Base-by-base conservation (phyloP, 1,140 invertebrate species). In the Glossosoma conforme region DNA sequence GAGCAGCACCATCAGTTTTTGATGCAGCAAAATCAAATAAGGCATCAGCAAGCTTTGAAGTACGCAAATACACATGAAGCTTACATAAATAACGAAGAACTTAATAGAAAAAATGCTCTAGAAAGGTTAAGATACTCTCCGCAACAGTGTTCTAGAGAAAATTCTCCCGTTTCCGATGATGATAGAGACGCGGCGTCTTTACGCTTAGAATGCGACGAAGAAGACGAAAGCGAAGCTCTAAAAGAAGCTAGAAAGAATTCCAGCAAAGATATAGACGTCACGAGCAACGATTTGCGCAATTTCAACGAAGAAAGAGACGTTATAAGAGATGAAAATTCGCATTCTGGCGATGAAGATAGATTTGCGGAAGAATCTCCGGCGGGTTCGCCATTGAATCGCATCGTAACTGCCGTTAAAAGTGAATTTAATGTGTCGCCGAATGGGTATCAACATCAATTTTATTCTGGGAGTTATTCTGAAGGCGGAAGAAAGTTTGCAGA, bases 1-100 rank as follows among this genome's bases (percentile, higher is more conserved):
- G 68, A 72, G 25, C 54, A 56, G 21, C 54, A 56, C 14, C 54
- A 60, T 18, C 58, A 60, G 35, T 56, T 54, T 30, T 35, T 56
- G 33, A 40, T 55, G 57, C 62, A 66, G 14, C 66, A 67, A 36
- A 64, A 58, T 37, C 68, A 65, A 41, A 61, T 67, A 17, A 42
- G 62, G 20, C 72, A 70, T 0, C 61, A 71, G 36, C 70, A 72
- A 32, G 58, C 61, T 1, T 21, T 54, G 28, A 54, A 58, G 28
- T 54, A 54, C 15, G 46, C 41, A 20, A 42, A 38, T 1, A 32
- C 48, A 2, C 40, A 51, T 15, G 48, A 51, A 35, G 10, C 9
- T 15, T 51, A 44, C 24, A 2, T 25, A 13, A 44, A 15, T 33
- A 56, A 48, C n/a, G 49, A 57, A 41, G 49, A 49, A 9, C 22